A percentile compares a stretch with the other conserved stretches of the same genome.
phyloP scores from a whole-genome alignment of 2,113 vertebrate species.

The Lepus europaeus region DNA sequence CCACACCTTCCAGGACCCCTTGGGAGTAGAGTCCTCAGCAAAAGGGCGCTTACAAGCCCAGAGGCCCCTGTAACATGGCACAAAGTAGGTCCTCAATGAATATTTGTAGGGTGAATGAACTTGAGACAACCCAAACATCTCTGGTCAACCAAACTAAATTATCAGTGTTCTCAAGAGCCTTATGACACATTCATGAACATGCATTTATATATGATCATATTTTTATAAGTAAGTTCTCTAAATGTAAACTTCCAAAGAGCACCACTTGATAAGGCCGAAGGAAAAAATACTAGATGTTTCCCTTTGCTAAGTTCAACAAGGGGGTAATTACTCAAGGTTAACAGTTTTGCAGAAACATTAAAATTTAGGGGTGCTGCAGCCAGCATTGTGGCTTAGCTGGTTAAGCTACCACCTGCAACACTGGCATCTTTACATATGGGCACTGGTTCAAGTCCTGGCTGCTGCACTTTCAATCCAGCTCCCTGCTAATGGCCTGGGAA shows the following conservation, averaged over 20 bases:
- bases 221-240: conserved; percentile 5
- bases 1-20: not conserved
- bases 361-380: not conserved
- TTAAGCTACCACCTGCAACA: too few species aligned
- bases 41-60: not conserved
- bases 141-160: not conserved
- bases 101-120: not conserved
- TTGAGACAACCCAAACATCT: not conserved
- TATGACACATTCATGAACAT: not conserved
- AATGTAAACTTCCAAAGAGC: conserved; percentile 31
- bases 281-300: conserved; percentile 25
- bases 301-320: not conserved
- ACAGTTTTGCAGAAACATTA: conserved; percentile 22
- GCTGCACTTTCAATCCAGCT: too few species aligned
- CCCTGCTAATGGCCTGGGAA: too few species aligned
- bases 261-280: conserved; percentile 1
- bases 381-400: too few species aligned
- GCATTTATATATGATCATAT: conserved; percentile 8
- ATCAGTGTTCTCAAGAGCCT: not conserved
- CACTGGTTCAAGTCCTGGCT: too few species aligned
- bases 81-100: not conserved
- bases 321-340: not conserved
- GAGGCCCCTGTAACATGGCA: not conserved
- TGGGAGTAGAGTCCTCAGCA: not conserved
- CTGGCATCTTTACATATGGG: too few species aligned